These are phyloP conservation scores for Epinotia nisella DNA, from an alignment of 2,888 invertebrate genomes.

Conservation along the genomic window DNA sequence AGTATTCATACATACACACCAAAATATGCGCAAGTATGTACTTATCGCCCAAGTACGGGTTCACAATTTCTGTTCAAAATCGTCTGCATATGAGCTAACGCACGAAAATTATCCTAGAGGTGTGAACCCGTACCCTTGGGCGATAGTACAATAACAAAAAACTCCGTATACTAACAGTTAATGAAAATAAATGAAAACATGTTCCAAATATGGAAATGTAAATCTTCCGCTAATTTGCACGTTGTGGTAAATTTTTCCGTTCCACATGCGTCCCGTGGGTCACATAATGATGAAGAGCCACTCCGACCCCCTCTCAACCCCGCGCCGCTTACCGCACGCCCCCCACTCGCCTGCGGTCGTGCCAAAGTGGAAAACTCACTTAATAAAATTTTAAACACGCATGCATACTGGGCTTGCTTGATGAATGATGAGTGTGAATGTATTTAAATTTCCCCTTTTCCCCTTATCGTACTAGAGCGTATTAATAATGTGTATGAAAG, in stretches of 20 bases:
- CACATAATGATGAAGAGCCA: conserved; percentile 45
- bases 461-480: neutral
- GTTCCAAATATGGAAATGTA: conserved; percentile 5
- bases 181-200: neutral
- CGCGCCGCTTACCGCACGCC: conserved; percentile 7
- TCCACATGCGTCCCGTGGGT: conserved; percentile 41
- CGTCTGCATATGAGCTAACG: too few species aligned
- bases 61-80: too few species aligned
- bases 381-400: conserved; percentile 49
- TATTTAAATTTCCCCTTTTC: conserved; percentile 3
- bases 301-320: conserved; percentile 35
- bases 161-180: neutral
- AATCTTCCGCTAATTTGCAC: conserved; percentile 32
- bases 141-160: neutral
- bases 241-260: conserved; percentile 41
- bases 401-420: conserved; percentile 29
- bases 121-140: too few species aligned
- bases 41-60: too few species aligned
- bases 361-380: conserved; percentile 43
- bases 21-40: too few species aligned
- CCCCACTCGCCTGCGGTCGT: conserved; percentile 17
- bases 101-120: too few species aligned
- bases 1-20: too few species aligned
- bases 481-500: neutral
- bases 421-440: conserved; percentile 20